Evolutionary conservation across 2,888 invertebrate species (phyloP).

Genomic region (Aricia artaxerxes): DNA sequence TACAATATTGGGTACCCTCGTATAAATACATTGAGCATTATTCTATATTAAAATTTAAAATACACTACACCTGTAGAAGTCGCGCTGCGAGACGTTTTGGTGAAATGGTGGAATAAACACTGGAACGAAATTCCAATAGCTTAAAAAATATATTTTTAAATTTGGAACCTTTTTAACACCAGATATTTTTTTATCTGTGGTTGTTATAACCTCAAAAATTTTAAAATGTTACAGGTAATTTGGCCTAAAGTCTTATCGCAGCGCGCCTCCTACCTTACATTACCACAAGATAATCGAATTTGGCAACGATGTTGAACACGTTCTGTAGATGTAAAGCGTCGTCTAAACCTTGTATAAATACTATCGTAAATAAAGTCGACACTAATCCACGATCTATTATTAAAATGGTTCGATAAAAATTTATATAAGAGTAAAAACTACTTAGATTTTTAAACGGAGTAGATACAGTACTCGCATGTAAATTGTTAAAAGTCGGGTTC

Average conservation of each 20-base stretch:
- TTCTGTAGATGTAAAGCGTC: conserved; percentile 45
- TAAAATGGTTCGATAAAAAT: conserved; percentile 30
- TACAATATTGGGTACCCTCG: conserved; percentile 62
- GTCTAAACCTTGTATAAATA: conserved; percentile 39
- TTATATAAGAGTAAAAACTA: conserved; percentile 28
- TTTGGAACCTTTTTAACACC: neutral
- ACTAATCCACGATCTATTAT: conserved; percentile 33
- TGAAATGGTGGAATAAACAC: neutral
- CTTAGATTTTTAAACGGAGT: conserved; percentile 30
- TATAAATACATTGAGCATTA: conserved; percentile 77
- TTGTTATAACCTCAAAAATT: neutral
- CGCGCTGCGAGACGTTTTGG: conserved; percentile 49
- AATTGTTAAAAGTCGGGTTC: conserved; percentile 31
- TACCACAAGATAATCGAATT: conserved; percentile 68
- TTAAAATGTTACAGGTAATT: neutral
- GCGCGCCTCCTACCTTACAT: conserved; percentile 40
- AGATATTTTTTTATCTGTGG: neutral
- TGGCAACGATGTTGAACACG: conserved; percentile 78
- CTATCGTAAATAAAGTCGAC: conserved; percentile 32
- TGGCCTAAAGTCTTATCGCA: neutral
- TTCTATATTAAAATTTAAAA: conserved; percentile 69
- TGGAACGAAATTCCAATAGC: neutral
- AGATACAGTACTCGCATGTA: conserved; percentile 29
- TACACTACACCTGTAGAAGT: conserved; percentile 68
- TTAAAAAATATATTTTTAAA: neutral